These are phyloP conservation scores for Hippocampus kuda DNA, from an alignment of 2,797 vertebrate species.

Conservation along the genomic window DNA sequence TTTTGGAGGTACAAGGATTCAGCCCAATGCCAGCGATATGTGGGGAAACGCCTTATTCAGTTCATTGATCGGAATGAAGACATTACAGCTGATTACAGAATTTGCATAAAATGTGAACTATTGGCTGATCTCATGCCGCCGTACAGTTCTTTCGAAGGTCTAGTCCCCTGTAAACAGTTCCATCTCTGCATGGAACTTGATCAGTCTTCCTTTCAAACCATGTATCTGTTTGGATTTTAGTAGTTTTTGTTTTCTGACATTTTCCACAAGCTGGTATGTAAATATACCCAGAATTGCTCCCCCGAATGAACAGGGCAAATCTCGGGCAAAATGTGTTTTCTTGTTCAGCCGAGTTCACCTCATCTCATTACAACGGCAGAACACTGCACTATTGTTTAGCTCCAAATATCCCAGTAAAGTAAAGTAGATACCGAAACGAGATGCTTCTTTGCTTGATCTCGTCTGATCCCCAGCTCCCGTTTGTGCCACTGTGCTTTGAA, in stretches of 20 bases:
- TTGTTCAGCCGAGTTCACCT: conserved; percentile 22
- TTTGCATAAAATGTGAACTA: too few species aligned
- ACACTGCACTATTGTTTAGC: conserved; percentile 60
- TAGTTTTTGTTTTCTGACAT: not conserved
- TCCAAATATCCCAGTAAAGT: conserved; percentile 35
- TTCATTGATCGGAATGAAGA: too few species aligned
- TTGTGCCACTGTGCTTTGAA: conserved; percentile 12
- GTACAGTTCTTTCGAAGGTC: too few species aligned
- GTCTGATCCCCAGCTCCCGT: conserved; percentile 10
- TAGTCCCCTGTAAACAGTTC: too few species aligned
- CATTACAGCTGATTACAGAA: too few species aligned
- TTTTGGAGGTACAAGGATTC: too few species aligned
- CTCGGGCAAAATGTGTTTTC: not conserved
- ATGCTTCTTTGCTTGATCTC: conserved; percentile 20
- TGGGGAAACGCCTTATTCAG: too few species aligned
- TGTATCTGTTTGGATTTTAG: not conserved
- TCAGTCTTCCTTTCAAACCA: too few species aligned
- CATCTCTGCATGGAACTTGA: too few species aligned
- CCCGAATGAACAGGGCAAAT: not conserved
- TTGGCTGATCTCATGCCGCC: too few species aligned
- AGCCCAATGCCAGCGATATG: too few species aligned
- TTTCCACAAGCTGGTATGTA: not conserved
- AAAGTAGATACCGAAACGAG: conserved; percentile 41
- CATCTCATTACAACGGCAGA: conserved; percentile 45
- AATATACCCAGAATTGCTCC: not conserved